A percentile compares a stretch with the other conserved stretches of the same genome.
These are phyloP conservation scores for Heliconius charithonia DNA, from an alignment of 2,888 invertebrate species.

Conservation along the genomic window DNA sequence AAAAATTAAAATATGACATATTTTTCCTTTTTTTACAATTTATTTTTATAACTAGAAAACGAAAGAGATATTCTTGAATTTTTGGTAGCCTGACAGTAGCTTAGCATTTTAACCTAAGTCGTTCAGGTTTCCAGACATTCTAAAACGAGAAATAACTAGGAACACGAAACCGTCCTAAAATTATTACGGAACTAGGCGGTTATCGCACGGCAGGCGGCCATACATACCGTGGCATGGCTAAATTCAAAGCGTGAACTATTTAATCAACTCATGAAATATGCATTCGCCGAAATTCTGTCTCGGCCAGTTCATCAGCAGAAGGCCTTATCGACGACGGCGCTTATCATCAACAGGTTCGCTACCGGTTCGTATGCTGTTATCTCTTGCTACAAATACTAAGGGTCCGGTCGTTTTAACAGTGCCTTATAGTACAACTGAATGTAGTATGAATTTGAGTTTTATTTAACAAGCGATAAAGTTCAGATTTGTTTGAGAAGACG, in stretches of 20 bases:
- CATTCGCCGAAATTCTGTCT: conserved; percentile 80
- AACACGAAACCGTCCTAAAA: conserved; percentile 50
- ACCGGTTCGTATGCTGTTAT: conserved; percentile 80
- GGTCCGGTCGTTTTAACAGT: conserved; percentile 52
- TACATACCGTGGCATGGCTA: conserved; percentile 57
- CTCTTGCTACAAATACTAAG: conserved; percentile 81
- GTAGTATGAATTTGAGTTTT: conserved; percentile 50
- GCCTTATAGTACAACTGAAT: conserved; percentile 50
- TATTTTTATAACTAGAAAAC: neutral
- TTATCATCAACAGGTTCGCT: conserved; percentile 83
- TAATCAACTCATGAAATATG: conserved; percentile 83
- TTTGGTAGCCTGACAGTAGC: neutral
- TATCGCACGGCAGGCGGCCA: conserved; percentile 56
- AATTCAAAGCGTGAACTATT: conserved; percentile 81
- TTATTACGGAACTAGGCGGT: conserved; percentile 59
- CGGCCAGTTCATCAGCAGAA: conserved; percentile 76
- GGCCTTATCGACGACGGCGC: conserved; percentile 80
- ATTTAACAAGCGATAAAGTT: conserved; percentile 26
- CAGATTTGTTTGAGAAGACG: conserved; percentile 13
- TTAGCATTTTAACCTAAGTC: neutral
- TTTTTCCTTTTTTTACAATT: neutral
- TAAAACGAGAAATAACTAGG: conserved; percentile 46
- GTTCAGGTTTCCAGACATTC: conserved; percentile 27
- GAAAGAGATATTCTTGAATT: neutral
- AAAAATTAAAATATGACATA: neutral